phyloP scores from a whole-genome alignment of 1,140 invertebrate genomes.

The Calephelis nemesis region DNA sequence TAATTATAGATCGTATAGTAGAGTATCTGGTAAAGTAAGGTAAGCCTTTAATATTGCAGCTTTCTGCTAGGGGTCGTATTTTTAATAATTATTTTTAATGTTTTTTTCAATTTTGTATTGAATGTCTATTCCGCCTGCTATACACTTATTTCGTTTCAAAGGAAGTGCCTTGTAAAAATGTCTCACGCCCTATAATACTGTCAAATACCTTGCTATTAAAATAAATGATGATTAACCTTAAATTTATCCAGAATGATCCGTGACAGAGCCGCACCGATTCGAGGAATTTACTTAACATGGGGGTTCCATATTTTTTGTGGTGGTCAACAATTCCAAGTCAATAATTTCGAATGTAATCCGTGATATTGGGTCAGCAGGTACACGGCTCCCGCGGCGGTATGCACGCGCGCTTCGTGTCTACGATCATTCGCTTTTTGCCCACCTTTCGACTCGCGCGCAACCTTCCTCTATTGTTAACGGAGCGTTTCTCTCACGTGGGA shows the following conservation, averaged over 20 bases:
- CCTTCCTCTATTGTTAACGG: constrained; percentile 59
- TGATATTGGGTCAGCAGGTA: constrained; percentile 67
- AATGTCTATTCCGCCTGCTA: no score
- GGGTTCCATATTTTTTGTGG: constrained; percentile 25
- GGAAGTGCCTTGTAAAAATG: no score
- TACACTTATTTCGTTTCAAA: no score
- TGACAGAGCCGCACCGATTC: neutral
- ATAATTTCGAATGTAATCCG: constrained; percentile 16
- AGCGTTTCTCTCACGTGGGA: constrained; percentile 73
- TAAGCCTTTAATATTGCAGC: no score
- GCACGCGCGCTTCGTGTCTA: constrained; percentile 36
- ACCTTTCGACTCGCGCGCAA: constrained; percentile 74
- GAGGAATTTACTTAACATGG: constrained; percentile 19
- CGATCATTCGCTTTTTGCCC: constrained; percentile 75
- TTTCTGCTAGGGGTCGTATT: no score
- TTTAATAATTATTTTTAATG: no score
- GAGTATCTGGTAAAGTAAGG: no score
- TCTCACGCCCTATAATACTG: no score
- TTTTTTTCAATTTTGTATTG: no score
- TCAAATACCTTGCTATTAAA: no score
- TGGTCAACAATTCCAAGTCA: constrained; percentile 22
- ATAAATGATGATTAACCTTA: neutral
- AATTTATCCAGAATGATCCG: neutral
- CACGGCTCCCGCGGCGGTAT: constrained; percentile 32
- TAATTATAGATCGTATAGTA: no score